Percentiles rank a stretch among this genome's conserved stretches.
These are phyloP conservation scores for Drosophila mimica DNA, from an alignment of 2,888 invertebrate species.

Conservation along the genomic window DNA sequence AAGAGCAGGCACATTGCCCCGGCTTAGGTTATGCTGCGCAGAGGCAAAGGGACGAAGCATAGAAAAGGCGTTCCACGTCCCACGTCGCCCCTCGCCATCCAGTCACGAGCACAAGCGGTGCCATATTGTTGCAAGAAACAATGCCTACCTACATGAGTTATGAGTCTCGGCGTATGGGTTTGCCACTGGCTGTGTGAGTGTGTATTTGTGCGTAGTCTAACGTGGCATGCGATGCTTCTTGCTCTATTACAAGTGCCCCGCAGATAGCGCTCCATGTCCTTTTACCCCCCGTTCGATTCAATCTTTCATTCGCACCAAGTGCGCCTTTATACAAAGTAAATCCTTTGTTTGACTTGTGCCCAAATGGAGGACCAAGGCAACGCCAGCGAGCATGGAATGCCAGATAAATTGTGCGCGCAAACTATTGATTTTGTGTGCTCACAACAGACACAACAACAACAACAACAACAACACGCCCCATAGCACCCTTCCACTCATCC, in stretches of 20 bases:
- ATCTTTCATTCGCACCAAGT: slow-evolving; percentile 14
- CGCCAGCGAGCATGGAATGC: slow-evolving; percentile 36
- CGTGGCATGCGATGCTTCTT: slow-evolving; percentile 36
- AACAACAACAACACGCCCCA: neutral
- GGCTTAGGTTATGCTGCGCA: slow-evolving; percentile 30
- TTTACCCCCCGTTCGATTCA: neutral
- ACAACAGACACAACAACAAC: neutral
- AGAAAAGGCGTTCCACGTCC: slow-evolving; percentile 1
- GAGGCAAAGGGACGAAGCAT: slow-evolving; percentile 46
- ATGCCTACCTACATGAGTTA: slow-evolving; percentile 67
- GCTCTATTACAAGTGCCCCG: slow-evolving; percentile 56
- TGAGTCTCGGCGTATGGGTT: slow-evolving; percentile 26
- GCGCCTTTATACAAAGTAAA: slow-evolving; percentile 40
- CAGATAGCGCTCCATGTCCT: slow-evolving; percentile 19
- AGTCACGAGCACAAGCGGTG: slow-evolving; percentile 37
- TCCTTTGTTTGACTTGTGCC: slow-evolving; percentile 68
- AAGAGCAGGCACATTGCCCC: slow-evolving; percentile 46
- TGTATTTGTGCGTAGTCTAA: slow-evolving; percentile 18
- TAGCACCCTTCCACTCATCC: neutral
- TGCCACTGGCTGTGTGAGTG: slow-evolving; percentile 5
- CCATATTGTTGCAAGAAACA: slow-evolving; percentile 73
- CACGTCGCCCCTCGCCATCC: neutral
- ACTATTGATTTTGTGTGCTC: slow-evolving; percentile 69
- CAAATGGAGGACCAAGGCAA: slow-evolving; percentile 56
- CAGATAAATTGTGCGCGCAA: slow-evolving; percentile 64